A percentile compares a stretch with the other conserved stretches of the same genome.
phyloP scores from a whole-genome alignment of 1,140 invertebrate species.

The Samia ricini region DNA sequence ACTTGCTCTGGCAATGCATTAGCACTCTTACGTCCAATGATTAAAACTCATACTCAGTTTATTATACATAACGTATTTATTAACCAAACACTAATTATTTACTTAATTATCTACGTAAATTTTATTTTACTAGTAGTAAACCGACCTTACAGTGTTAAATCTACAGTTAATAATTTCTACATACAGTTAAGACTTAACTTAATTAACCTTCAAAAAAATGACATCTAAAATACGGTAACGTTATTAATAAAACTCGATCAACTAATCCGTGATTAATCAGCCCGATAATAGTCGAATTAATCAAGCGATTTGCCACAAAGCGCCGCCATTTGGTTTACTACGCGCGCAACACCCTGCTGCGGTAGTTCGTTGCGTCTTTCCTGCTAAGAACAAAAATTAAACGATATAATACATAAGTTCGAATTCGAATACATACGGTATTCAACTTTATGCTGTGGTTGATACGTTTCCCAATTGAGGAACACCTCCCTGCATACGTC shows the following conservation, averaged over 20 bases:
- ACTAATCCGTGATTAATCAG: not conserved
- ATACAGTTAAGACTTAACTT: no score
- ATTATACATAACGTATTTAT: no score
- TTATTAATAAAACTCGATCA: not conserved
- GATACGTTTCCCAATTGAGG: constrained; percentile 24
- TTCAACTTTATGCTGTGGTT: constrained; percentile 29
- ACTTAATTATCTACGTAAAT: no score
- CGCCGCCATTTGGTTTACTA: not conserved
- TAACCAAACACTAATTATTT: no score
- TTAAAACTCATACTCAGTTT: no score
- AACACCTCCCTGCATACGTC: constrained; percentile 35
- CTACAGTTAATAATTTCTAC: no score
- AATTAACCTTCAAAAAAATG: no score
- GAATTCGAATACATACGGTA: constrained; percentile 24
- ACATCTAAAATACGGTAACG: not conserved
- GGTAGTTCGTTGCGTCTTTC: not conserved
- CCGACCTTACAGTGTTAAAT: no score
- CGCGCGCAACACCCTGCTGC: not conserved
- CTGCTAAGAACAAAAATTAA: not conserved
- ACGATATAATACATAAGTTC: not conserved
- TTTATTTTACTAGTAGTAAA: no score
- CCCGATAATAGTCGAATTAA: not conserved
- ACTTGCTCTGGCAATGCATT: no score
- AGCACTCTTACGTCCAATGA: no score
- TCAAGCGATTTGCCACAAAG: not conserved